phyloP scores from a whole-genome alignment of 2,113 vertebrate genomes.

The Tyto alba region DNA sequence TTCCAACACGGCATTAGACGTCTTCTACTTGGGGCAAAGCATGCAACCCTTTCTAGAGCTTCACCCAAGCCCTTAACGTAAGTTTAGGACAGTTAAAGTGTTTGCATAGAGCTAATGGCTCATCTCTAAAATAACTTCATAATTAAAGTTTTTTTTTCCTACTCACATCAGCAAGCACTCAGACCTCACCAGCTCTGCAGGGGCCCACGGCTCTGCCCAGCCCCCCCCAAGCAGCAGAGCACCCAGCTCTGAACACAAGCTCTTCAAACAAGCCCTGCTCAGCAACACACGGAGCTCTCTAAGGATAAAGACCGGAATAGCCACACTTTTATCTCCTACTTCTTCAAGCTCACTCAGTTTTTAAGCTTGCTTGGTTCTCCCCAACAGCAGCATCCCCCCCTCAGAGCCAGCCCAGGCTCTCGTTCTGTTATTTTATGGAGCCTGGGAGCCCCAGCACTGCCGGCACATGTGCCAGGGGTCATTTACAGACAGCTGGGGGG shows the following conservation, averaged over 20 bases:
- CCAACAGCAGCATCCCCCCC: fast-evolving
- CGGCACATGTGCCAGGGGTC: background rate
- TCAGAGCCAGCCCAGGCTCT: fast-evolving
- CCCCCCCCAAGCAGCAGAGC: background rate
- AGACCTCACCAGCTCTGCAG: background rate
- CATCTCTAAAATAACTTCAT: background rate
- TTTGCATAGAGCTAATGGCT: fast-evolving
- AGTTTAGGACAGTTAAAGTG: background rate
- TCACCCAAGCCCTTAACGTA: no score
- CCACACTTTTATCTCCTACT: fast-evolving
- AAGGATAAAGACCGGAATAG: fast-evolving
- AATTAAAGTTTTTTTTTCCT: background rate
- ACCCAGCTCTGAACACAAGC: background rate
- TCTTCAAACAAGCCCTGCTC: fast-evolving
- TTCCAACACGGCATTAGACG: no score
- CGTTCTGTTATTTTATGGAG: background rate
- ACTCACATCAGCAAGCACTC: background rate
- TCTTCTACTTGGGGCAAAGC: background rate
- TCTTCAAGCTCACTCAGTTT: fast-evolving
- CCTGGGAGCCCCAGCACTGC: background rate
- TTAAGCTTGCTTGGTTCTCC: fast-evolving
- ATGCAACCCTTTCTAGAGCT: fast-evolving
- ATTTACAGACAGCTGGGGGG: background rate
- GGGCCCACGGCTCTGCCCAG: background rate
- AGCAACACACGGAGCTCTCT: fast-evolving